A percentile compares a stretch with the other conserved stretches of the same genome.
phyloP scores from a whole-genome alignment of 2,797 vertebrate species.

The Diplodus sargus region DNA sequence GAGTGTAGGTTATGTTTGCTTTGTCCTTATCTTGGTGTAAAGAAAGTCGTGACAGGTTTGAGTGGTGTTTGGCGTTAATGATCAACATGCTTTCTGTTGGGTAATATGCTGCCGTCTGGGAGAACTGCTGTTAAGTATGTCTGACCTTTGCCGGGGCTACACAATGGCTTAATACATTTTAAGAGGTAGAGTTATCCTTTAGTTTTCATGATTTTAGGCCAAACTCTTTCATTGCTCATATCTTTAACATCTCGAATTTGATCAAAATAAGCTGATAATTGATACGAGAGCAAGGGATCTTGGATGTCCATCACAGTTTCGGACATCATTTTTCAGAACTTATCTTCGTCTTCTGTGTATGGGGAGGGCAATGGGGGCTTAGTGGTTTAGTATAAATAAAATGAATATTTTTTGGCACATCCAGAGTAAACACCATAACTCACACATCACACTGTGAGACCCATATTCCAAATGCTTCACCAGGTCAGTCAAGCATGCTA shows the following conservation, averaged over 20 bases:
- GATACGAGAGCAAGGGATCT: background rate
- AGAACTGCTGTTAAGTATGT: background rate
- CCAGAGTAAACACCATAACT: background rate
- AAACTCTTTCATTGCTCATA: background rate
- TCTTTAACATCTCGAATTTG: background rate
- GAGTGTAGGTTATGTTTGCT: slow-evolving; percentile 28
- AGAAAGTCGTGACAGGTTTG: slow-evolving; percentile 7
- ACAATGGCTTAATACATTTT: background rate
- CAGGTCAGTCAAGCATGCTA: background rate
- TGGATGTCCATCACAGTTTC: background rate
- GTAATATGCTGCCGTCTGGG: background rate
- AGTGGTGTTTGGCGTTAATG: slow-evolving; percentile 32
- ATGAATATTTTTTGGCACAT: background rate
- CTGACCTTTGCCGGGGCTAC: background rate
- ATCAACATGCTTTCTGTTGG: slow-evolving; percentile 21
- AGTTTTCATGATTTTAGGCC: background rate
- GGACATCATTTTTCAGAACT: background rate
- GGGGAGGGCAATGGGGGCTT: background rate
- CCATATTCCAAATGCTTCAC: background rate
- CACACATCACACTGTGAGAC: background rate
- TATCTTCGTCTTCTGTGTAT: background rate
- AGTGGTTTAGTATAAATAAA: background rate
- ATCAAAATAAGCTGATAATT: background rate
- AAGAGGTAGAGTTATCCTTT: background rate
- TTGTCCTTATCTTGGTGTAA: slow-evolving; percentile 39